Evolutionary conservation across 1,140 invertebrate species (phyloP), one percentile per base, ranked within the genome.

Genomic region (Drosophila ogumai): DNA sequence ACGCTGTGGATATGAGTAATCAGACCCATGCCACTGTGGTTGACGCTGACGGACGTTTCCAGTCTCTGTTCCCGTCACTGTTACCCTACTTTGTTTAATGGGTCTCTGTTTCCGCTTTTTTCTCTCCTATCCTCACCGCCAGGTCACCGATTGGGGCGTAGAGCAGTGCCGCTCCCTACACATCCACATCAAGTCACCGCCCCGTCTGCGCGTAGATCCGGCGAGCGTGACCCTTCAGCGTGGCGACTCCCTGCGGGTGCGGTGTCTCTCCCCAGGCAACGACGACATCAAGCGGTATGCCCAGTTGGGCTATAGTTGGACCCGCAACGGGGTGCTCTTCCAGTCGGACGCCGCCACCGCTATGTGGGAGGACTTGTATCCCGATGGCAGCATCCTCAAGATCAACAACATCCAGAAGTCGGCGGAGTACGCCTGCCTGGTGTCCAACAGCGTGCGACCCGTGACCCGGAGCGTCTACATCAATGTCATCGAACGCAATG

Each of bases 331-430:
- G 19, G 95, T 94, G 6, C 93, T 97, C 3, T 94, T 97, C 6
- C 95, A 95, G 32, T 94, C 96, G 25, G 94, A 94, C 25, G 95
- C 95, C 0, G 95, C 95, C 3, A 94, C 93, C 2, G 96, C 96
- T 77, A 96, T 96, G 57, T 97, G 96, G 95, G 96, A 97, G 82
- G 96, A 97, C 84, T 93, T 97, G 3, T 96, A 95, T 91, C 96
- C 96, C 6, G 94, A 95, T 38, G 96, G 96, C 32, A 96, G 95
- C 81, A 96, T 97, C 56, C 92, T 97, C 0, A 96, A 96, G 84
- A 94, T 97, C 9, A 95, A 95, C 68, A 96, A 96, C 60, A 95
- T 95, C 25, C 96, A 95, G 94, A 95, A 94, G 93, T 95, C 95
- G 3, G 94, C 95, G 1, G 93, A 93, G 56, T 96, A 95, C 72